Evolutionary conservation across 2,888 invertebrate genomes (phyloP), one percentile per base, ranked within the genome.

Genomic region (Operophtera brumata): DNA sequence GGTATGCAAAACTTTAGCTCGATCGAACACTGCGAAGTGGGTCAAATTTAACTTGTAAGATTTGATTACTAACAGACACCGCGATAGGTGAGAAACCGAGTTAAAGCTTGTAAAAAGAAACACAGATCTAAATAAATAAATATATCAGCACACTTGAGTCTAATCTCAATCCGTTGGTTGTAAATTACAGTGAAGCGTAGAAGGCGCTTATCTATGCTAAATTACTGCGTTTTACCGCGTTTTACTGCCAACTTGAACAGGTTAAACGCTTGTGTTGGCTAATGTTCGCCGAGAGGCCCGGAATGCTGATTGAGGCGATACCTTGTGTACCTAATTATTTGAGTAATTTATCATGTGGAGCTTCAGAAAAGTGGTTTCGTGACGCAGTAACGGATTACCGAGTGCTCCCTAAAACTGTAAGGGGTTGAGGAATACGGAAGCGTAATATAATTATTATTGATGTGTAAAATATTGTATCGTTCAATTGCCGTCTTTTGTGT

Each of bases 141-240:
- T 44, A 50, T 50, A 40, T 51, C 52, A 52, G 37, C 49, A 39
- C 49, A 47, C 50, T 47, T 12, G 30, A 51, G 66, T 13, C 66
- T 75, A 73, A 74, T 75, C 75, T 71, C 59, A 43, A 47, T 49
- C 47, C 49, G 65, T 50, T 43, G 64, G 57, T 57, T 70, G 71
- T 75, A 75, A 73, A 74, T 75, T 67, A 69, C 59, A 47, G 6
- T 61, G 47, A 55, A 49, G 60, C 57, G 51, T 53, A 53, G 47
- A 59, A 61, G 67, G 66, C 68, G 67, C 75, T 75, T 75, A 75
- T 75, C 75, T 75, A 73, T 75, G 71, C 66, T 66, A 75, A 75
- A 73, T 75, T 73, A 73, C 71, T 66, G 71, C 71, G 57, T 60
- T 65, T 52, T 48, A 51, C 60, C 61, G 47, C 59, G 50, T 60